Evolutionary conservation across 2,888 invertebrate genomes (phyloP).

Genomic region (Euclidia mi): DNA sequence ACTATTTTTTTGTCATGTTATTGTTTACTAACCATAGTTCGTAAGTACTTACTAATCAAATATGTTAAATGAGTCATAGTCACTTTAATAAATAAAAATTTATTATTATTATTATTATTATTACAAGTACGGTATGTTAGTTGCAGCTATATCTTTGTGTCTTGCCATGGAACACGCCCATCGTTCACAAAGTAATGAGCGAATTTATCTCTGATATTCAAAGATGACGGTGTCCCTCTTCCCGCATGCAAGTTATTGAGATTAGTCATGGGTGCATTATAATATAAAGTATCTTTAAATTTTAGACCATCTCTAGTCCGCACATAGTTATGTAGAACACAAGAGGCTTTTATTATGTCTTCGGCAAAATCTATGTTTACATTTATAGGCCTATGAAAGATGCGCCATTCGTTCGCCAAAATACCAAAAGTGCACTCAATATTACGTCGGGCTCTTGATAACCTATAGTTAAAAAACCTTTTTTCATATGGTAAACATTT

Average conservation of each 20-base stretch:
- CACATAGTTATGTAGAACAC: slow-evolving; percentile 47
- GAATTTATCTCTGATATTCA: slow-evolving; percentile 47
- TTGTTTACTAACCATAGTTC: too few species aligned
- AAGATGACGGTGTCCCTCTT: slow-evolving; percentile 42
- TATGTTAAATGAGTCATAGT: too few species aligned
- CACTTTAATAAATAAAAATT: too few species aligned
- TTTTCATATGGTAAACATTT: slow-evolving; percentile 39
- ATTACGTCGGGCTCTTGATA: slow-evolving; percentile 49
- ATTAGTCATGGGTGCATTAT: slow-evolving; percentile 37
- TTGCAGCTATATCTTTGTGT: slow-evolving; percentile 47
- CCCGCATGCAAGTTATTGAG: slow-evolving; percentile 46
- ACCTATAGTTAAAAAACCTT: slow-evolving; percentile 54
- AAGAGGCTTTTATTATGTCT: slow-evolving; percentile 51
- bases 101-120: too few species aligned
- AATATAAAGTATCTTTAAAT: slow-evolving; percentile 43
- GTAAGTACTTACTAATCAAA: too few species aligned
- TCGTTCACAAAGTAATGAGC: slow-evolving; percentile 51
- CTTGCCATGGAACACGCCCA: slow-evolving; percentile 49
- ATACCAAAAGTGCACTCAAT: slow-evolving; percentile 46
- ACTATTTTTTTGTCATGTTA: too few species aligned
- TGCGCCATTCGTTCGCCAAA: too few species aligned
- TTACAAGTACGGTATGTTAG: slow-evolving; percentile 38
- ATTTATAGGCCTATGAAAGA: slow-evolving; percentile 47
- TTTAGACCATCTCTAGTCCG: slow-evolving; percentile 51
- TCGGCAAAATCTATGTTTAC: slow-evolving; percentile 44